phyloP scores from a whole-genome alignment of 1,140 invertebrate species.

The Myzus persicae region DNA sequence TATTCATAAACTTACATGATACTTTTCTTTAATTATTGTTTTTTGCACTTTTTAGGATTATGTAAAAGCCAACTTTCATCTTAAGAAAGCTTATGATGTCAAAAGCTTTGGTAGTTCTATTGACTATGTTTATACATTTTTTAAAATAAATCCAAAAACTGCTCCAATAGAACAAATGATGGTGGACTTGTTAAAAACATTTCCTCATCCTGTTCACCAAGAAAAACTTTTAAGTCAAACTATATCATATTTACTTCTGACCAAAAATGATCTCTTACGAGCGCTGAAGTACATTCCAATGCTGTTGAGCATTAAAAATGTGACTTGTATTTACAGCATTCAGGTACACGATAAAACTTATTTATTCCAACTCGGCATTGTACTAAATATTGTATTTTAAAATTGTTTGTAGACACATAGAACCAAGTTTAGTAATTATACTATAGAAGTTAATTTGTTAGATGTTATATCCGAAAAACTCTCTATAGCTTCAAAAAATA shows the following conservation, averaged over 20 bases:
- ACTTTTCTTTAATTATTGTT: neutral
- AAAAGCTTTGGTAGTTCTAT: constrained; percentile 50
- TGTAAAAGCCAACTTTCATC: neutral
- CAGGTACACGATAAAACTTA: neutral
- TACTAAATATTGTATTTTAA: neutral
- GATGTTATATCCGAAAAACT: neutral
- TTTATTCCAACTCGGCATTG: neutral
- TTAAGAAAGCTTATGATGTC: constrained; percentile 24
- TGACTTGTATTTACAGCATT: neutral
- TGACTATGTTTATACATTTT: constrained; percentile 39
- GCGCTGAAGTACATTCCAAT: constrained; percentile 6
- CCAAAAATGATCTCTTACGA: constrained; percentile 15
- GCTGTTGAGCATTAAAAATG: constrained; percentile 12
- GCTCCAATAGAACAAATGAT: constrained; percentile 31
- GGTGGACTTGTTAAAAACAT: constrained; percentile 26
- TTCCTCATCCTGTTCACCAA: constrained; percentile 17
- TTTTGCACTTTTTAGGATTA: neutral
- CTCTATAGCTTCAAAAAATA: neutral
- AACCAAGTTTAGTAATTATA: neutral
- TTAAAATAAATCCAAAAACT: neutral
- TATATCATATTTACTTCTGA: constrained; percentile 29
- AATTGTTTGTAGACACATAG: constrained; percentile 9
- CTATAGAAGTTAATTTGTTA: neutral
- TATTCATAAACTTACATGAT: neutral
- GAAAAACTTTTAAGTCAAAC: constrained; percentile 43